Evolutionary conservation across 2,888 invertebrate species (phyloP), one percentile per base, ranked within the genome.

Genomic region (Dione juno): DNA sequence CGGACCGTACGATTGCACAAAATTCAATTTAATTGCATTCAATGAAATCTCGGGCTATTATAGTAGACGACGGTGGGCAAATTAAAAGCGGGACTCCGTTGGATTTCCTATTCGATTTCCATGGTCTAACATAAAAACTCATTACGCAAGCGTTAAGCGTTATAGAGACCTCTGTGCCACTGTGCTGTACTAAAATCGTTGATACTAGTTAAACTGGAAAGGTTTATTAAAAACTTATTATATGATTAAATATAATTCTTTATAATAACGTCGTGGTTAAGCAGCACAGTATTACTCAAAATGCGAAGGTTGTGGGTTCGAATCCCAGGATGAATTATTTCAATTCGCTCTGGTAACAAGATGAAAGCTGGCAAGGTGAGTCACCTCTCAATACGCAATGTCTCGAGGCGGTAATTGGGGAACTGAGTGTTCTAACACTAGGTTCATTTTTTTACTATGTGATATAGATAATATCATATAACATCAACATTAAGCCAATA

Each of bases 11-110:
- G 21, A 21, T 9, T 78, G 77, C 77, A 81, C 82, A 88, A 87
- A 90, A 88, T 89, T 84, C 88, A 88, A 88, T 91, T 90, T 89
- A 90, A 89, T 87, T 87, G 89, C 88, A 88, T 90, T 89, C 87
- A 89, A 87, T 87, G 87, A 88, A 89, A 90, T 89, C 90, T 89
- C 88, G 85, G 81, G 82, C 87, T 87, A 88, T 90, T 90, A 89
- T 89, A 88, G 86, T 89, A 88, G 88, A 83, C 84, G 82, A 85
- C 86, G 85, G 86, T 87, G 82, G 86, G 87, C 84, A 88, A 92
- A 92, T 92, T 91, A 90, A 92, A 91, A 87, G 79, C 88, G 84
- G 83, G 81, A 81, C 83, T 86, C 84, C 80, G 84, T 80, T 83
- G 88, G 88, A 89, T 89, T 89, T 87, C 82, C 86, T 80, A 87